Percentiles rank a stretch among this genome's conserved stretches.
Evolutionary conservation across 2,113 vertebrate species (phyloP).

Genomic region (Lethenteron reissneri): DNA sequence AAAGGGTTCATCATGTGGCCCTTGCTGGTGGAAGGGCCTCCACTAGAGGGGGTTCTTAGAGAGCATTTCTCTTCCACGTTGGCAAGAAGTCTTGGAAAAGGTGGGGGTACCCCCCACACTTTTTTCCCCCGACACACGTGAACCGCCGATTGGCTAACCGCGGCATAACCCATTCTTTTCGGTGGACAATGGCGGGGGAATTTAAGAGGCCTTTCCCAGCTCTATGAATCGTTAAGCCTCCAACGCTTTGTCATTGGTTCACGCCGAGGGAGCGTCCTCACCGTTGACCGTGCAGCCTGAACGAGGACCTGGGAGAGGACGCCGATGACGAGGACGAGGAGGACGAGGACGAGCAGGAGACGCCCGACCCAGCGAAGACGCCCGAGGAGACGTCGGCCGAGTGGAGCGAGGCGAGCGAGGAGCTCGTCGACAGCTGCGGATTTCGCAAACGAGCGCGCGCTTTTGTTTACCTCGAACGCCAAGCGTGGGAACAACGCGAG

Average conservation of each 20-base stretch:
- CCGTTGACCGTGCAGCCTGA: background rate
- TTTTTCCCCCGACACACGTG: background rate
- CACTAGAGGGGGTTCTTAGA: too few species aligned
- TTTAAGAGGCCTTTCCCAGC: background rate
- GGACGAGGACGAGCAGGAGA: background rate
- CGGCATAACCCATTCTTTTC: background rate
- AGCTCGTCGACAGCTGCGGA: background rate
- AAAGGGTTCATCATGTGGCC: too few species aligned
- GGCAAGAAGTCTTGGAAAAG: too few species aligned
- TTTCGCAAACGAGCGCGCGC: background rate
- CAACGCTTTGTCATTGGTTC: background rate
- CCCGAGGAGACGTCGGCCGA: background rate
- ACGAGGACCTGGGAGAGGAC: slow-evolving; percentile 3
- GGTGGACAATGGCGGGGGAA: background rate
- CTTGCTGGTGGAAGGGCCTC: too few species aligned
- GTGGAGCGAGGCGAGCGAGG: slow-evolving; percentile 1
- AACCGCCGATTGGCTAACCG: background rate
- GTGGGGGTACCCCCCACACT: background rate
- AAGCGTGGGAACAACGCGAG: too few species aligned
- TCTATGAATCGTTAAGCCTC: background rate
- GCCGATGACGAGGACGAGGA: background rate
- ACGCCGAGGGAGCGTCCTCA: background rate
- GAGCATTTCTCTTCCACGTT: too few species aligned
- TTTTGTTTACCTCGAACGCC: too few species aligned
- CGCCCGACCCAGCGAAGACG: background rate